Base-by-base conservation (phyloP, 53 echinoderm and acorn worm species). In the Echinarachnius parma region DNA sequence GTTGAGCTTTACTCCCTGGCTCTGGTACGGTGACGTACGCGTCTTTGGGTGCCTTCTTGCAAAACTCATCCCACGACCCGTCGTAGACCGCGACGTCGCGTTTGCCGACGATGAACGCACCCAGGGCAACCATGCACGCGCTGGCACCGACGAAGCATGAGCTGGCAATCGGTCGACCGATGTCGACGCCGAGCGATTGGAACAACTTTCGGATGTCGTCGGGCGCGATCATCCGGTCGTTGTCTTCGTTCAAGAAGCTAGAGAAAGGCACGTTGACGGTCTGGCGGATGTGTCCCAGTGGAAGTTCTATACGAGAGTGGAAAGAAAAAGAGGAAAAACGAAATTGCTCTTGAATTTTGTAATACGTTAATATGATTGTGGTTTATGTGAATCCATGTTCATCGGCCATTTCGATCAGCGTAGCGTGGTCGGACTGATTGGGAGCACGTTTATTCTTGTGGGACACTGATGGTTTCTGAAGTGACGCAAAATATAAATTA, bases 251-350 rank as follows among this genome's bases (percentile, higher is more conserved):
- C 21, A 69, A 20, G 21, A 69, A 28, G 3, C 70, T 34, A 5
- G 23, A 9, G 25, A 53, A 69, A 5, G 70, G 70, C 21, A 69
- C 70, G 54, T 69, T 69, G 53, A 24, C 5, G 18, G 53, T 21
- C 27, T 69, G 30, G 8, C 30, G 34, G 54, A 69, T 69, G 24
- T 69, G 53, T 4, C 70, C 70, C 46, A 60, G 20, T 4, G 29
- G 36, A n/a, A 75, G 29, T 2, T 44, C 75, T 60, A 29, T 28
- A 5, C 23, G 16, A 16, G 48, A 48, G 5, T 9, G n/a, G 53
- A 21, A 53, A 53, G 8, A 48, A 27, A 66, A 9, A 48, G 28
- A 66, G 48, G n/a, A n/a, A n/a, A n/a, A n/a, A n/a, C n/a, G n/a
- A n/a, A n/a, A n/a, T n/a, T n/a, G n/a, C n/a, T n/a, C n/a, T n/a